Evolutionary conservation across 2,113 vertebrate species (phyloP).

Genomic region (Myiagra hebetior): DNA sequence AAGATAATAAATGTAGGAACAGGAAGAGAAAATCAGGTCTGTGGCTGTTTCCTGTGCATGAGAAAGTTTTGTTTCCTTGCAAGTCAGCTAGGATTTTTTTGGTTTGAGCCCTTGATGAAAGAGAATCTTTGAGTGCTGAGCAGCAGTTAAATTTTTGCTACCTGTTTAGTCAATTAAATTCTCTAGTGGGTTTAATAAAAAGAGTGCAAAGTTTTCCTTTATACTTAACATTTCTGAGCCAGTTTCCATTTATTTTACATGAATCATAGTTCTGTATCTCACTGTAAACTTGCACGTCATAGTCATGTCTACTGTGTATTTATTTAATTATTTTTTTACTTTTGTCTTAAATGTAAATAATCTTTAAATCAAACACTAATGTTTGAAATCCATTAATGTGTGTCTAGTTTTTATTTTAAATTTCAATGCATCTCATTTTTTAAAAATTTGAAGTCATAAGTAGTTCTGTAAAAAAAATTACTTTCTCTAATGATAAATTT

Average conservation of each 20-base stretch:
- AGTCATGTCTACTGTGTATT: not conserved
- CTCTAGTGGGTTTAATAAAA: not conserved
- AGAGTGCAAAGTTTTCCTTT: not conserved
- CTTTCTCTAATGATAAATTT: not conserved
- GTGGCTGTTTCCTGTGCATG: not conserved
- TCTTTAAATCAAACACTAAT: slow-evolving; percentile 10
- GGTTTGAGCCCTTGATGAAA: not conserved
- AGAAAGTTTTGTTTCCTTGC: not conserved
- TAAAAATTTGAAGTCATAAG: not conserved
- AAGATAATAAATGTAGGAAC: not conserved
- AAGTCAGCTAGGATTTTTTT: not conserved
- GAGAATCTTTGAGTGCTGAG: not conserved
- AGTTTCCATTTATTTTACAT: not conserved
- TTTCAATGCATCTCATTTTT: slow-evolving; percentile 31
- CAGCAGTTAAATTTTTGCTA: not conserved
- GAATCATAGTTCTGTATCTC: slow-evolving; percentile 20
- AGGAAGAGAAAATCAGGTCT: not conserved
- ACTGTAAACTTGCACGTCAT: not conserved
- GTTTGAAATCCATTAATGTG: slow-evolving; percentile 31
- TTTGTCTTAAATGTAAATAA: slow-evolving; percentile 28
- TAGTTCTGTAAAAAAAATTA: not conserved
- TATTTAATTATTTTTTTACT: not conserved
- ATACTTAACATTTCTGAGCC: not conserved
- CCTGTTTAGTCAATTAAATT: not conserved
- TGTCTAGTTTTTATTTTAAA: slow-evolving; percentile 44